Evolutionary conservation across 2,113 vertebrate genomes (phyloP).

Genomic region (Eurypyga helias): DNA sequence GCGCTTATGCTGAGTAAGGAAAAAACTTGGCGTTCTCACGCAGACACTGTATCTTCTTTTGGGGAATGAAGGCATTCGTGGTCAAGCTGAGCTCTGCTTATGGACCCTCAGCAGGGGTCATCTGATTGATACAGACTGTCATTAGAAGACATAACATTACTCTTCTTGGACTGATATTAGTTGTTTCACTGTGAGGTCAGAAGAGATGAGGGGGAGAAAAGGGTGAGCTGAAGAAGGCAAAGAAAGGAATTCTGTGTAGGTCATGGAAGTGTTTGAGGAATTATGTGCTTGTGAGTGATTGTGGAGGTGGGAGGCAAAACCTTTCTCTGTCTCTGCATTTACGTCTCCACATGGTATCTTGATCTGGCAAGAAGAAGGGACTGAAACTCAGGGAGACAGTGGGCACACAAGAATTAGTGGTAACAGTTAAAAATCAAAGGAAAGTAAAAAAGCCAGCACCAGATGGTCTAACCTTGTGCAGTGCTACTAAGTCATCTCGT

Average conservation of each 20-base stretch:
- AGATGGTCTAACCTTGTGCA: conserved; percentile 41
- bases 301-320: neutral
- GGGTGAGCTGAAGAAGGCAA: neutral
- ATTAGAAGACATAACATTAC: neutral
- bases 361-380: conserved; percentile 16
- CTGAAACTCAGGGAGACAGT: neutral
- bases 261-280: neutral
- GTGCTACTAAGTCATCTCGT: conserved; percentile 2
- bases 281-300: neutral
- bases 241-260: neutral
- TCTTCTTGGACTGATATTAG: neutral
- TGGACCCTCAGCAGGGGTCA: neutral
- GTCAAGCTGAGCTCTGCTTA: neutral
- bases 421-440: conserved; percentile 24
- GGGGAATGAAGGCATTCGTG: neutral
- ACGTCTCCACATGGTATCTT: neutral
- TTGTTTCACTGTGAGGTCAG: neutral
- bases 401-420: conserved; percentile 9
- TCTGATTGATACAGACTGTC: neutral
- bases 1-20: neutral
- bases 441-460: neutral
- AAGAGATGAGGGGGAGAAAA: neutral
- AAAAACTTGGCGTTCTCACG: neutral
- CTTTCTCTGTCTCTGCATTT: neutral
- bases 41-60: neutral